Evolutionary conservation across 2,797 vertebrate species (phyloP).

Genomic region (Lateolabrax maculatus): DNA sequence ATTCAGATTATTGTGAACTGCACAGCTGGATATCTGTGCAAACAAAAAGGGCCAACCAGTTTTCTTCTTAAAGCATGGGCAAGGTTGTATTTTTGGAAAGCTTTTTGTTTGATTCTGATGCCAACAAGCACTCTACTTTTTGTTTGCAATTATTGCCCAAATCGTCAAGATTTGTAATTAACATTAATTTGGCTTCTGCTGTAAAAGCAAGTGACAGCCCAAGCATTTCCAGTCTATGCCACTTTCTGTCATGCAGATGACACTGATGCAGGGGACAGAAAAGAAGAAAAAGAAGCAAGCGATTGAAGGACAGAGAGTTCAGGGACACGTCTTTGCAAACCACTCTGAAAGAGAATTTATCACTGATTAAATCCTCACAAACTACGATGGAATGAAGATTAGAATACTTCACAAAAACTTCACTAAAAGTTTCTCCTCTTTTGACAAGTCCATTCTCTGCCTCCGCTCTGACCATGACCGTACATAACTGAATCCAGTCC

Average conservation of each 20-base stretch:
- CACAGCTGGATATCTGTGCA: slow-evolving; percentile 40
- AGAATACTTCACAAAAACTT: slow-evolving; percentile 2
- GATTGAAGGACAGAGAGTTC: slow-evolving; percentile 21
- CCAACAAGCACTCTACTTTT: neutral
- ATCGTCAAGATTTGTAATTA: slow-evolving; percentile 10
- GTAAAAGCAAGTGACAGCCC: slow-evolving; percentile 25
- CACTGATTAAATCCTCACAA: slow-evolving; percentile 31
- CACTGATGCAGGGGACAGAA: neutral
- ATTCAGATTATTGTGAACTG: slow-evolving; percentile 34
- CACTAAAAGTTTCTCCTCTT: neutral
- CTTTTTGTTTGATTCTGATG: neutral
- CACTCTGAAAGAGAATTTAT: slow-evolving; percentile 20
- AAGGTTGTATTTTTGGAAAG: slow-evolving; percentile 4
- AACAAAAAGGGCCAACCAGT: slow-evolving; percentile 1
- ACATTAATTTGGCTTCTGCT: slow-evolving; percentile 24
- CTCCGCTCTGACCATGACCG: neutral
- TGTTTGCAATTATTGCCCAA: neutral
- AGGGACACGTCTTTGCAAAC: slow-evolving; percentile 28
- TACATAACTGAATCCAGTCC: neutral
- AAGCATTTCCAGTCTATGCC: slow-evolving; percentile 2
- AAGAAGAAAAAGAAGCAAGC: neutral
- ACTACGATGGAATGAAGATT: slow-evolving; percentile 9
- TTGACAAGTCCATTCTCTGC: slow-evolving; percentile 4
- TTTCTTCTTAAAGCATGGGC: slow-evolving; percentile 13
- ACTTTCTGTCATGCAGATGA: neutral